phyloP scores from a whole-genome alignment of 2,888 invertebrate species.

The Stegophylla sp. region DNA sequence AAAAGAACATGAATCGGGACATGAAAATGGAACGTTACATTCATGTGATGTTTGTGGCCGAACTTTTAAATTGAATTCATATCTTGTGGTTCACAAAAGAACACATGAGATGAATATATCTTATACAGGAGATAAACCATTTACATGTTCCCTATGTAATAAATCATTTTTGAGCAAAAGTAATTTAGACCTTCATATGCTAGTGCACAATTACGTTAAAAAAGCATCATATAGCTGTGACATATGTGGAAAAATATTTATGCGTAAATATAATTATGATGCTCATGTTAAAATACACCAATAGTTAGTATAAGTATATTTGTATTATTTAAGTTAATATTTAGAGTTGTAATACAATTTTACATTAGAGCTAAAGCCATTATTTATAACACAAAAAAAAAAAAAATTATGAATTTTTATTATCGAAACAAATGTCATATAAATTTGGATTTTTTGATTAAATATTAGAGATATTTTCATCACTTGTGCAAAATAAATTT shows the following conservation, averaged over 20 bases:
- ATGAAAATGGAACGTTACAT: constrained; percentile 60
- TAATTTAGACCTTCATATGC: constrained; percentile 60
- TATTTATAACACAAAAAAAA: too few species aligned
- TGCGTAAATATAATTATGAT: constrained; percentile 61
- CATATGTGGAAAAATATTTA: constrained; percentile 61
- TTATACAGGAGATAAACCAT: constrained; percentile 61
- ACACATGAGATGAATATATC: constrained; percentile 61
- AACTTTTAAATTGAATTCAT: constrained; percentile 61
- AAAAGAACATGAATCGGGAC: constrained; percentile 60
- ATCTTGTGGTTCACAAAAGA: constrained; percentile 60
- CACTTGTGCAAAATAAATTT: neutral
- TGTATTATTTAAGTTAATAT: constrained; percentile 9
- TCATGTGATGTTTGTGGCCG: constrained; percentile 61
- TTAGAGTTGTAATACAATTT: constrained; percentile 2
- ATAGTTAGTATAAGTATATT: constrained; percentile 19
- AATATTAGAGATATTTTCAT: neutral
- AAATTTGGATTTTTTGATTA: neutral
- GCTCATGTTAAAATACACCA: constrained; percentile 61
- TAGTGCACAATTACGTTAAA: constrained; percentile 60
- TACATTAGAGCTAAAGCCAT: neutral
- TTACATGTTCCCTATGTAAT: constrained; percentile 59
- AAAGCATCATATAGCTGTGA: constrained; percentile 61
- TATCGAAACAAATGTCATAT: neutral
- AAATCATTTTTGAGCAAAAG: constrained; percentile 61
- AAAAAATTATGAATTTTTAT: constrained; percentile 20